Evolutionary conservation across 30 jellyfish, hydroid and myxozoan species (phyloP).

Genomic region (Turritopsis rubra): DNA sequence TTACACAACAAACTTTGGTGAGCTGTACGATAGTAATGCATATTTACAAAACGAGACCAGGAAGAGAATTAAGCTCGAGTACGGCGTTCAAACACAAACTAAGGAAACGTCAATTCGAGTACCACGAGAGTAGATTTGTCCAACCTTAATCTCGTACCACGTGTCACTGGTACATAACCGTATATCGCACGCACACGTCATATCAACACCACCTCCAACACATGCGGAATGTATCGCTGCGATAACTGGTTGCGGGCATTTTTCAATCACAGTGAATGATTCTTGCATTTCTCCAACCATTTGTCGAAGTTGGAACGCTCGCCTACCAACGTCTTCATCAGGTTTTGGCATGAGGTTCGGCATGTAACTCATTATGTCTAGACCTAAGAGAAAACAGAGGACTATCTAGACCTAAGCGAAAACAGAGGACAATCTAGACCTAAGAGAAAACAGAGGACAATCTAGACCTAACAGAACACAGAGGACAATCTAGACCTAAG

Average conservation of each 20-base stretch:
- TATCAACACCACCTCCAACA: slow-evolving; percentile 91
- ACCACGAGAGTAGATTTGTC: background rate
- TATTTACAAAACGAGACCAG: too few relatives aligned
- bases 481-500: too few relatives aligned
- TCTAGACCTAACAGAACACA: too few relatives aligned
- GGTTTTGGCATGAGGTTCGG: slow-evolving; percentile 46
- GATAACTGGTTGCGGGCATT: slow-evolving; percentile 83
- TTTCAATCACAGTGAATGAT: slow-evolving; percentile 63
- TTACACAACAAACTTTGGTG: too few relatives aligned
- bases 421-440: too few relatives aligned
- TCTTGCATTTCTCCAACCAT: slow-evolving; percentile 59
- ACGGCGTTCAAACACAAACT: background rate
- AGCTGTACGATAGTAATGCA: too few relatives aligned
- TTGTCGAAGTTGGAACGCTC: slow-evolving; percentile 42
- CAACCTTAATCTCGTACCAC: slow-evolving; percentile 91
- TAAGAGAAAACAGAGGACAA: too few relatives aligned
- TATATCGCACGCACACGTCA: slow-evolving; percentile 86
- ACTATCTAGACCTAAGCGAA: background rate
- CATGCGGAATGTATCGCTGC: slow-evolving; percentile 92
- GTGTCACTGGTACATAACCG: slow-evolving; percentile 76
- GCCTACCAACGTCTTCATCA: slow-evolving; percentile 63
- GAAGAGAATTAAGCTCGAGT: too few relatives aligned
- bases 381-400: slow-evolving; percentile 36
- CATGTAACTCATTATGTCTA: slow-evolving; percentile 78
- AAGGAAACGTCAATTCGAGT: background rate